Evolutionary conservation across 2,113 vertebrate genomes (phyloP).

Genomic region (Numenius arquata): DNA sequence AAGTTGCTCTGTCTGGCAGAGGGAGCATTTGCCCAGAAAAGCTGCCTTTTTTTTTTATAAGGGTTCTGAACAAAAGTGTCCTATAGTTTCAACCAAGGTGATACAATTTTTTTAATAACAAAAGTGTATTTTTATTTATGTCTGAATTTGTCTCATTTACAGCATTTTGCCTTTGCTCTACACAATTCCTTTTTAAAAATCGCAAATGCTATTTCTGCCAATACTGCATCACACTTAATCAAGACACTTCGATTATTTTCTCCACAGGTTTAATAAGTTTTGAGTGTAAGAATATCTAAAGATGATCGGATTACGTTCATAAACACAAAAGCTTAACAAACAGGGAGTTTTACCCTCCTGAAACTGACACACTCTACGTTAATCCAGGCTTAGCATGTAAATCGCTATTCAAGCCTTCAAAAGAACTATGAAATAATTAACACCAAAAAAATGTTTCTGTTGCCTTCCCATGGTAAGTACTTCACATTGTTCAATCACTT

Average conservation of each 20-base stretch:
- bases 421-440: neutral
- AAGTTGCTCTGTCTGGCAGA: neutral
- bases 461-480: neutral
- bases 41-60: neutral
- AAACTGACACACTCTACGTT: neutral
- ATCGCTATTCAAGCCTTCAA: neutral
- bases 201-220: neutral
- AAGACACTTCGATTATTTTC: neutral
- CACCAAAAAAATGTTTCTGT: neutral
- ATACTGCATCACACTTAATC: neutral
- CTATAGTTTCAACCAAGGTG: neutral
- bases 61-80: neutral
- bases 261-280: neutral
- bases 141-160: neutral
- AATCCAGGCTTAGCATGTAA: neutral
- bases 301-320: neutral
- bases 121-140: neutral
- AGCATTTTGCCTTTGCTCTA: neutral
- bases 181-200: neutral
- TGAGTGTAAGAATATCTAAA: neutral
- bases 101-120: neutral
- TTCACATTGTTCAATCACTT: neutral
- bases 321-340: neutral
- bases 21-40: neutral
- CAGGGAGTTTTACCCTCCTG: neutral